Base-by-base conservation (phyloP, 2,888 invertebrate species). In the Ophion costatus region DNA sequence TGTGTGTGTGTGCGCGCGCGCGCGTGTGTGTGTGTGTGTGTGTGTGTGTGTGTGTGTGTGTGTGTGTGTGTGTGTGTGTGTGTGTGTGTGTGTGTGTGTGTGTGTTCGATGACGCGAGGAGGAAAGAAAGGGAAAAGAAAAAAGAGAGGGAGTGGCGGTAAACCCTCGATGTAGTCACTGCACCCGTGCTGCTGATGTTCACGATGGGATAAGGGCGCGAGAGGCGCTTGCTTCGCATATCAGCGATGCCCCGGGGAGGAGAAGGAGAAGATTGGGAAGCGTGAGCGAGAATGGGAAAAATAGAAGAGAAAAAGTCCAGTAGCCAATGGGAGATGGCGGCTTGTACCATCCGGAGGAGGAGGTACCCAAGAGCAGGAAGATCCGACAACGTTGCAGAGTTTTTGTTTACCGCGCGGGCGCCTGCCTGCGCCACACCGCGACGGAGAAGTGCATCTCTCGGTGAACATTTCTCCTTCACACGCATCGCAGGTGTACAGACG, bases 301-400 rank as follows among this genome's bases (percentile, higher is more conserved):
- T 89, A 88, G 89, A 89, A 75, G 88, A 91, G 86, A 91, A 92
- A 38, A 92, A 91, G 91, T 90, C 87, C 89, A 86, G 88, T 90
- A 91, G 91, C 91, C 91, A 91, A 91, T 91, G 87, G 89, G 88
- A 87, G 85, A 61, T 78, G 85, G 81, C 57, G 80, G 86, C 73
- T 73, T 20, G 67, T 67, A 67, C 76, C 74, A 75, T 71, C 70
- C 67, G 57, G 73, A 89, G 86, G 87, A 89, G 88, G 88, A 87
- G 87, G 89, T 29, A 61, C 38, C 42, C 86, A 81, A 77, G 89
- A 90, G 91, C 91, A 90, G 91, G 88, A 91, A 92, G 92, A 92
- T 92, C 92, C 91, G 92, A 92, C 92, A 92, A 92, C 92, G 92
- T 92, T 91, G 92, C 92, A 89, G 89, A 92, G 92, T 92, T 92